phyloP scores from a whole-genome alignment of 1,140 invertebrate genomes.

The Hylaeus volcanicus region DNA sequence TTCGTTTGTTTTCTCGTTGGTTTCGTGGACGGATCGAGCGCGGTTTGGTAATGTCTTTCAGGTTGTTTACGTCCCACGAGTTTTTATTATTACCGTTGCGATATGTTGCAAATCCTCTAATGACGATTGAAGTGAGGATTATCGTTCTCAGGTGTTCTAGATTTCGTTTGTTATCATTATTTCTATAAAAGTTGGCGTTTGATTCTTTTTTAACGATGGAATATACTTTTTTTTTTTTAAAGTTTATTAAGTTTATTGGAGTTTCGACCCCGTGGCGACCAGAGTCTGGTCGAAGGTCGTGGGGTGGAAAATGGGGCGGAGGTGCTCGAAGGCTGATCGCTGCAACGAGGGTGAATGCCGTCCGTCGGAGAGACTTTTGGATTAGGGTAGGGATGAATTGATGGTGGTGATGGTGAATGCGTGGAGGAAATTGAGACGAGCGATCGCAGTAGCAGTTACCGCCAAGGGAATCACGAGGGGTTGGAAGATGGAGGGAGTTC shows the following conservation, averaged over 20 bases:
- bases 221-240: no score
- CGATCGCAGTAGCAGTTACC: not conserved
- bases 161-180: no score
- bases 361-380: conserved; percentile 7
- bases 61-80: no score
- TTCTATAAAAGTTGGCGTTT: no score
- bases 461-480: not conserved
- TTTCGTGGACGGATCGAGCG: not conserved
- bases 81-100: no score
- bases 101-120: no score
- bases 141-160: no score
- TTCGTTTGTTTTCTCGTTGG: not conserved
- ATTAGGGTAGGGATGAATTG: conserved; percentile 26
- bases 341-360: conserved; percentile 12
- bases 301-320: not conserved
- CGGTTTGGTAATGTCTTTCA: no score
- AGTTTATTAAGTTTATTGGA: no score
- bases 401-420: not conserved
- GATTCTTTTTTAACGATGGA: no score
- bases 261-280: no score
- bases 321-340: conserved; percentile 17
- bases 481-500: not conserved
- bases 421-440: conserved; percentile 25
- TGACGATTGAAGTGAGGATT: no score
- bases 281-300: conserved; percentile 10